Evolutionary conservation across 2,113 vertebrate genomes (phyloP).

Genomic region (Meriones unguiculatus): DNA sequence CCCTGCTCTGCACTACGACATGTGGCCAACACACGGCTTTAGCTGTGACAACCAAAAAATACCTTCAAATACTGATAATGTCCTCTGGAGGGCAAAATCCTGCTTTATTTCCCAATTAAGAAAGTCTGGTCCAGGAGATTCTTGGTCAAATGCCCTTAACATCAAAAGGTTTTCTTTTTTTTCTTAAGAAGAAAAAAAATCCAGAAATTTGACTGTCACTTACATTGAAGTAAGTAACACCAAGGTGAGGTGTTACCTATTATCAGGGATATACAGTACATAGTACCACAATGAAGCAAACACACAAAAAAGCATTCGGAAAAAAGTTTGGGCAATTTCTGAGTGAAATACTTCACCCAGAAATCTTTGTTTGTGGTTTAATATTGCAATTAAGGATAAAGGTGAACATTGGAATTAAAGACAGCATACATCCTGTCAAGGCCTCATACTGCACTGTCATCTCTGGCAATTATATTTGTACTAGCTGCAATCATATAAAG

Average conservation of each 20-base stretch:
- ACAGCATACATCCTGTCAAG: neutral
- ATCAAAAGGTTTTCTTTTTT: neutral
- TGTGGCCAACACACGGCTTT: neutral
- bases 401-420: neutral
- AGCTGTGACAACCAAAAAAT: neutral
- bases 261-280: neutral
- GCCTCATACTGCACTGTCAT: neutral
- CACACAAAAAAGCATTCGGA: constrained; percentile 10
- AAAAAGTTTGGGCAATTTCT: neutral
- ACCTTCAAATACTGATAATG: neutral
- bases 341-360: neutral
- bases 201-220: neutral
- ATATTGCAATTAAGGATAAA: neutral
- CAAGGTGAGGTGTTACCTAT: neutral
- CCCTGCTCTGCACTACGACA: neutral
- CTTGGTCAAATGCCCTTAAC: neutral
- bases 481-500: neutral
- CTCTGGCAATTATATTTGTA: neutral
- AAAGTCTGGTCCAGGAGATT: neutral
- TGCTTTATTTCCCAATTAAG: neutral
- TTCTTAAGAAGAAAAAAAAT: too few relatives aligned
- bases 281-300: constrained; percentile 7
- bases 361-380: constrained; percentile 5
- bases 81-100: neutral
- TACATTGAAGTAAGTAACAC: constrained; percentile 11